phyloP scores from a whole-genome alignment of 37 sponge, comb jelly and placozoan genomes.

The Bolinopsis microptera region DNA sequence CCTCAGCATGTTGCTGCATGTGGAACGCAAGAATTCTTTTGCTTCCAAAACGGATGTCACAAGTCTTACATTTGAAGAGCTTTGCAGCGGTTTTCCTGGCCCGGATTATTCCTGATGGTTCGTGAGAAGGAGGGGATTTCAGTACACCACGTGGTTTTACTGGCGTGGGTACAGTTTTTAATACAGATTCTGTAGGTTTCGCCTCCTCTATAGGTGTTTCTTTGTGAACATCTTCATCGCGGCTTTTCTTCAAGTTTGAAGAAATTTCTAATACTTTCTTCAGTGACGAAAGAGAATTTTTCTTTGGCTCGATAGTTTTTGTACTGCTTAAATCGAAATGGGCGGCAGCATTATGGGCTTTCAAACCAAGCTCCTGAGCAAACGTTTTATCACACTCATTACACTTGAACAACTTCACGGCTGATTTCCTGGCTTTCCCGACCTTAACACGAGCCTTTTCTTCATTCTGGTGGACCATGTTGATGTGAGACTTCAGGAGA shows the following conservation, averaged over 20 bases:
- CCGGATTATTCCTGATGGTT: background rate
- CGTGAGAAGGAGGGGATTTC: background rate
- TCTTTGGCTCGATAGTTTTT: background rate
- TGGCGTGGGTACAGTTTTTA: background rate
- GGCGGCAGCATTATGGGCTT: conserved; percentile 11
- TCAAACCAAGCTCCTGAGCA: conserved; percentile 12
- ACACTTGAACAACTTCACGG: conserved; percentile 21
- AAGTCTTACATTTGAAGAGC: conserved; percentile 42
- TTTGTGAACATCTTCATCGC: background rate
- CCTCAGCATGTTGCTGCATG: conserved; percentile 52
- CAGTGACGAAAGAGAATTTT: conserved; percentile 5
- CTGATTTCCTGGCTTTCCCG: conserved; percentile 43
- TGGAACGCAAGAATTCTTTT: conserved; percentile 4
- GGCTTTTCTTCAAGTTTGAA: background rate
- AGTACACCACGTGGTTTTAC: background rate
- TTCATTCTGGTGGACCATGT: background rate
- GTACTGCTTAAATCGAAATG: background rate
- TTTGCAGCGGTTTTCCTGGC: conserved; percentile 57
- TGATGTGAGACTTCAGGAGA: background rate
- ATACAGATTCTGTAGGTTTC: background rate
- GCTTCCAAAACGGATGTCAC: conserved; percentile 55
- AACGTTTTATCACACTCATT: conserved; percentile 39
- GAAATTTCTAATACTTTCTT: background rate
- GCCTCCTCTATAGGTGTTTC: background rate
- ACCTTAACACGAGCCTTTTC: background rate